Conservation (phyloP, 2,797 vertebrate species). For the Hemitrygon akajei region DNA sequence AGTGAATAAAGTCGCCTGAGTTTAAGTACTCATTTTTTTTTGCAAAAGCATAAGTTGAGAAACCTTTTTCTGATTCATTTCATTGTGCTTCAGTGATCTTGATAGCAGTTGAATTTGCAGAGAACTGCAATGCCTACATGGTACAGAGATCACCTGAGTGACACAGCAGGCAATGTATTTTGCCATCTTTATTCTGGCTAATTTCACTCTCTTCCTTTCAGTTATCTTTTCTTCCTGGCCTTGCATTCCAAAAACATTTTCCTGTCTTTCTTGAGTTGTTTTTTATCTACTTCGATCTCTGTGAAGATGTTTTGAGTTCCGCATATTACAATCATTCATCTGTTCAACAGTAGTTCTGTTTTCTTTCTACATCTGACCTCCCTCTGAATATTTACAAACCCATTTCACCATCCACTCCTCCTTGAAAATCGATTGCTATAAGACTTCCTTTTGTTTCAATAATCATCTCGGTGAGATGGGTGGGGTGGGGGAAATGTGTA, state of each 20-base stretch:
- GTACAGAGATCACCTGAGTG: conserved; percentile 31
- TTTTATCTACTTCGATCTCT: background rate
- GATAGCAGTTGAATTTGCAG: conserved; percentile 25
- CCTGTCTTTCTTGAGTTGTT: conserved; percentile 1
- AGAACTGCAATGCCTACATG: conserved; percentile 32
- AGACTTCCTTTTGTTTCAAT: background rate
- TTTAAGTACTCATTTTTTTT: background rate
- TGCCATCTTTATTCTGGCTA: conserved; percentile 36
- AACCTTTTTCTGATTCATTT: conserved; percentile 33
- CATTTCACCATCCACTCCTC: conserved; percentile 22
- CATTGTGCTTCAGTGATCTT: conserved; percentile 32
- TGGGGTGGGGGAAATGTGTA: background rate
- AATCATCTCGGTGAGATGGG: background rate
- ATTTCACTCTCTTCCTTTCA: conserved; percentile 35
- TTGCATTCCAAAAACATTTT: conserved; percentile 11
- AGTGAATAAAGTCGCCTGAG: too few relatives aligned
- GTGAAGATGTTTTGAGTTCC: conserved; percentile 7
- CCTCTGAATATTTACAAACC: background rate
- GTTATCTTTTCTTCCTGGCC: conserved; percentile 32
- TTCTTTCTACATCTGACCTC: background rate
- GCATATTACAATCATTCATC: conserved; percentile 6
- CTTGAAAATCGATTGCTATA: conserved; percentile 11
- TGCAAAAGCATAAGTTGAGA: conserved; percentile 13
- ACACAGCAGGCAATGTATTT: conserved; percentile 27
- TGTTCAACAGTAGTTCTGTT: conserved; percentile 19